These are phyloP conservation scores for Nebria brevicollis DNA, from an alignment of 2,888 invertebrate genomes.

Conservation along the genomic window DNA sequence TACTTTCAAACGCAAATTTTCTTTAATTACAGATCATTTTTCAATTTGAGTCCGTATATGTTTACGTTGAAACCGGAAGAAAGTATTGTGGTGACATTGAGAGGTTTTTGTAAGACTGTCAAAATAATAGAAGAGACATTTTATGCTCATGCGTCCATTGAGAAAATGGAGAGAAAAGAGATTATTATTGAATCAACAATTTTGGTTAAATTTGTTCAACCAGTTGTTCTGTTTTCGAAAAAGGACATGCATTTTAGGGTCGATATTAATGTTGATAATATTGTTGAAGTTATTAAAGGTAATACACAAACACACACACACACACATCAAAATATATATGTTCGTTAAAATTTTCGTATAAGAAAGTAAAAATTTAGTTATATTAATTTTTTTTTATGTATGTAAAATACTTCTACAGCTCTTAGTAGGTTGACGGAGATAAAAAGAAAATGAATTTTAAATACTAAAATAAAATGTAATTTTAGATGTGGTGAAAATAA, in stretches of 20 bases:
- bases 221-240: slow-evolving; percentile 67
- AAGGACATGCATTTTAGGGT: slow-evolving; percentile 64
- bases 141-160: slow-evolving; percentile 68
- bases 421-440: too few relatives aligned
- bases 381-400: too few relatives aligned
- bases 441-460: background rate
- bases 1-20: background rate
- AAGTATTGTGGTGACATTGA: slow-evolving; percentile 61
- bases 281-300: background rate
- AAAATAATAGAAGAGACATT: slow-evolving; percentile 66
- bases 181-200: slow-evolving; percentile 66
- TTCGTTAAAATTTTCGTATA: too few relatives aligned
- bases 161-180: slow-evolving; percentile 67
- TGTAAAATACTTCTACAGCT: too few relatives aligned
- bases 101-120: slow-evolving; percentile 61
- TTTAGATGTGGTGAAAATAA: slow-evolving; percentile 67
- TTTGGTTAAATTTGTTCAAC: slow-evolving; percentile 69
- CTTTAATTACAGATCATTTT: slow-evolving; percentile 61
- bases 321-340: too few relatives aligned
- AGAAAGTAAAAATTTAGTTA: too few relatives aligned
- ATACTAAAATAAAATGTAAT: slow-evolving; percentile 43
- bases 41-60: slow-evolving; percentile 63
- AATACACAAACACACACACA: background rate
- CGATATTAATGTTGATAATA: slow-evolving; percentile 60
- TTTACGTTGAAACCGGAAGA: slow-evolving; percentile 65